Conservation (phyloP, 23 tunicate genomes). For the Ciona savignyi region DNA sequence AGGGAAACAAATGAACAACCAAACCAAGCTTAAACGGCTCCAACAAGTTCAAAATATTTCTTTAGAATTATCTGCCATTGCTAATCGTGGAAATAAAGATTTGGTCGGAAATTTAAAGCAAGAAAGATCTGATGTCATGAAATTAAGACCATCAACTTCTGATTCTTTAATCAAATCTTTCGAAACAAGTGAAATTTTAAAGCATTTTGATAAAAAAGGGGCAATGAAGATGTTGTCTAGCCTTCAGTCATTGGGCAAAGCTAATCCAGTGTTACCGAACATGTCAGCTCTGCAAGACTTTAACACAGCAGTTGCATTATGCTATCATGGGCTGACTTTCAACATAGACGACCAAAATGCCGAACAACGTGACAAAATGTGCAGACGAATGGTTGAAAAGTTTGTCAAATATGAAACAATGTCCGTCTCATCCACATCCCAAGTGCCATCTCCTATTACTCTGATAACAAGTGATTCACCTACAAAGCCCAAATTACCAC, state of each 20-base stretch:
- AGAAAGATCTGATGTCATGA: background rate
- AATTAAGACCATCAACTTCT: background rate
- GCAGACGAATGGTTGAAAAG: slow-evolving; percentile 40
- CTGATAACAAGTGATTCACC: slow-evolving; percentile 34
- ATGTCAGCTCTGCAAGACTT: slow-evolving; percentile 11
- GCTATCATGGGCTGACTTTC: slow-evolving; percentile 18
- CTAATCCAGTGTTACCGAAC: too few species aligned
- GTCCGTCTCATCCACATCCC: slow-evolving; percentile 38
- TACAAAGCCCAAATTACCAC: background rate
- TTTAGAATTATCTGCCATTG: slow-evolving; percentile 3
- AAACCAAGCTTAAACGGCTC: too few species aligned
- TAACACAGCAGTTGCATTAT: slow-evolving; percentile 9
- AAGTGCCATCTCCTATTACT: slow-evolving; percentile 43
- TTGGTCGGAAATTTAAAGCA: background rate
- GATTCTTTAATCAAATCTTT: background rate
- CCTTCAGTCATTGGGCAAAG: background rate
- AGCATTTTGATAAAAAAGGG: slow-evolving; percentile 4
- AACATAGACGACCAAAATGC: slow-evolving; percentile 43
- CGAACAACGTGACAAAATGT: slow-evolving; percentile 32
- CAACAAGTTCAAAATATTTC: too few species aligned
- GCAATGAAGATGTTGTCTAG: slow-evolving; percentile 3
- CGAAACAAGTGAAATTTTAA: background rate
- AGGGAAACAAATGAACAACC: too few species aligned
- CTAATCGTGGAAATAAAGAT: background rate
- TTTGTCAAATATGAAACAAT: slow-evolving; percentile 57